phyloP scores from a whole-genome alignment of 2,113 vertebrate species.

The Centropristis striata region DNA sequence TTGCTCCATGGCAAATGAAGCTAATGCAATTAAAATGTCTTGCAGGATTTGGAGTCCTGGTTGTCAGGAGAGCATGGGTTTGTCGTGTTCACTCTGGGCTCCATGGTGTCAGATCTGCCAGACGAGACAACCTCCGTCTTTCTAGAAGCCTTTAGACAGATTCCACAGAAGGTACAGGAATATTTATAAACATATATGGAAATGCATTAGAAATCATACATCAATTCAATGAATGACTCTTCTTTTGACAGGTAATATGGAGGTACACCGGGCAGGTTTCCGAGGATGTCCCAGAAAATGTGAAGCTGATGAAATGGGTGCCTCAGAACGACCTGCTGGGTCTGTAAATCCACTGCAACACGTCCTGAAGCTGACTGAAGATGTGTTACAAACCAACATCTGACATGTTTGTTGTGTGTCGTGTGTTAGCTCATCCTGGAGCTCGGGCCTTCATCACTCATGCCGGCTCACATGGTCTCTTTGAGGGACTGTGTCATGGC shows the following conservation, averaged over 20 bases:
- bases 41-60: conserved; percentile 92
- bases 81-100: conserved; percentile 94
- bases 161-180: no score
- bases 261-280: conserved; percentile 87
- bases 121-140: no score
- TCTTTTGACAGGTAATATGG: conserved; percentile 95
- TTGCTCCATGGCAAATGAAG: no score
- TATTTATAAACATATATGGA: neutral
- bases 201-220: neutral
- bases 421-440: conserved; percentile 88
- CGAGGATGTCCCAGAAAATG: conserved; percentile 86
- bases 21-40: no score
- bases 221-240: no score
- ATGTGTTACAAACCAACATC: no score
- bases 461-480: conserved; percentile 91
- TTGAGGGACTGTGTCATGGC: conserved; percentile 93
- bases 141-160: no score
- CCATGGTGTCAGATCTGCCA: no score
- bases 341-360: conserved; percentile 35
- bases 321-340: conserved; percentile 97
- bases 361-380: neutral
- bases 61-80: conserved; percentile 93
- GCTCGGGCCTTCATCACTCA: conserved; percentile 94
- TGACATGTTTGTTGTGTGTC: neutral
- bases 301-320: conserved; percentile 93